A percentile compares a stretch with the other conserved stretches of the same genome.
Evolutionary conservation across 1,140 invertebrate genomes (phyloP).

Genomic region (Pachypeltis micranthus): DNA sequence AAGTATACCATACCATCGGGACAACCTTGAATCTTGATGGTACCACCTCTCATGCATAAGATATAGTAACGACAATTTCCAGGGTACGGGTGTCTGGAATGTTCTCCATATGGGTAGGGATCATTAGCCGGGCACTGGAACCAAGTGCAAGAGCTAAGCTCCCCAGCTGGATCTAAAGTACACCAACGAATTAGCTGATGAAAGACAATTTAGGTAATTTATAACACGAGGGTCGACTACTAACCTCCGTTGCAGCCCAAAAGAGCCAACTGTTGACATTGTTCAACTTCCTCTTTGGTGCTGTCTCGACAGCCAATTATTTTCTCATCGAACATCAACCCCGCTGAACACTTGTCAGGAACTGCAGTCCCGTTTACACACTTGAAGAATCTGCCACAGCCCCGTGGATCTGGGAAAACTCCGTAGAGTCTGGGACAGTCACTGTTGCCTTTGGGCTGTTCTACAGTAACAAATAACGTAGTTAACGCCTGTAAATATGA

Average conservation of each 20-base stretch:
- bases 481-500: neutral
- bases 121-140: slow-evolving; percentile 25
- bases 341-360: slow-evolving; percentile 20
- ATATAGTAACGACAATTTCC: slow-evolving; percentile 25
- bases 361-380: slow-evolving; percentile 25
- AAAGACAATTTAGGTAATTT: neutral
- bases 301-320: slow-evolving; percentile 22
- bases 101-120: slow-evolving; percentile 24
- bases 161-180: neutral
- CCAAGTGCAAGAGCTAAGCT: slow-evolving; percentile 15
- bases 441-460: slow-evolving; percentile 23
- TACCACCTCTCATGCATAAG: slow-evolving; percentile 25
- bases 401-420: slow-evolving; percentile 21
- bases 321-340: slow-evolving; percentile 25
- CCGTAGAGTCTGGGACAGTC: slow-evolving; percentile 25
- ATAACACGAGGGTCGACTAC: neutral
- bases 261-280: slow-evolving; percentile 18
- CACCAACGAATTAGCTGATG: too few relatives aligned
- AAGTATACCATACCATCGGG: slow-evolving; percentile 18
- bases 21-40: slow-evolving; percentile 24
- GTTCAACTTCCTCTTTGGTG: slow-evolving; percentile 16
- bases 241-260: slow-evolving; percentile 17
- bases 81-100: slow-evolving; percentile 25
- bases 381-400: slow-evolving; percentile 26
- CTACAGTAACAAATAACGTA: slow-evolving; percentile 20